phyloP scores from a whole-genome alignment of 2,113 vertebrate species.

The Oncorhynchus keta region DNA sequence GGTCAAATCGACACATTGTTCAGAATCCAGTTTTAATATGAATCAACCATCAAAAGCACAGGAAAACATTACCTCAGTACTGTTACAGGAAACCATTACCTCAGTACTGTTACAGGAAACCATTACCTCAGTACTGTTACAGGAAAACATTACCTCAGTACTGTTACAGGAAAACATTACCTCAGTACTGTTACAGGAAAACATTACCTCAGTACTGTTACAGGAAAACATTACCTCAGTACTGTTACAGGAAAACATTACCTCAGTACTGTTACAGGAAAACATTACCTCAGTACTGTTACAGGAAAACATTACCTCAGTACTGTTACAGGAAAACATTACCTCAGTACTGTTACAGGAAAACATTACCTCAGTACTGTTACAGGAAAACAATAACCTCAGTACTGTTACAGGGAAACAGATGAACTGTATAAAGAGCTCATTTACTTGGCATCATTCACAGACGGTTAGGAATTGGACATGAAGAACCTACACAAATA shows the following conservation, averaged over 20 bases:
- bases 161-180: too few relatives aligned
- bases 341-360: constrained; percentile 58
- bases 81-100: constrained; percentile 22
- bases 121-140: too few relatives aligned
- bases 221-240: constrained; percentile 69
- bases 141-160: too few relatives aligned
- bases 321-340: constrained; percentile 67
- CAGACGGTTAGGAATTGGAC: constrained; percentile 27
- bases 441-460: constrained; percentile 45
- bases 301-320: constrained; percentile 72
- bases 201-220: constrained; percentile 32
- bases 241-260: constrained; percentile 67
- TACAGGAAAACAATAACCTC: constrained; percentile 71
- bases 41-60: constrained; percentile 75
- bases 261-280: constrained; percentile 60
- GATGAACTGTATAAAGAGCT: constrained; percentile 43
- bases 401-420: constrained; percentile 53
- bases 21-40: constrained; percentile 83
- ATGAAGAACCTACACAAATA: constrained; percentile 64
- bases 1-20: constrained; percentile 75
- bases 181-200: too few relatives aligned
- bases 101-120: constrained; percentile 24
- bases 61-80: constrained; percentile 66
- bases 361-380: constrained; percentile 64
- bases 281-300: constrained; percentile 61